Conservation (phyloP, 2,797 vertebrate genomes). For the Crocodylus rhombifer region DNA sequence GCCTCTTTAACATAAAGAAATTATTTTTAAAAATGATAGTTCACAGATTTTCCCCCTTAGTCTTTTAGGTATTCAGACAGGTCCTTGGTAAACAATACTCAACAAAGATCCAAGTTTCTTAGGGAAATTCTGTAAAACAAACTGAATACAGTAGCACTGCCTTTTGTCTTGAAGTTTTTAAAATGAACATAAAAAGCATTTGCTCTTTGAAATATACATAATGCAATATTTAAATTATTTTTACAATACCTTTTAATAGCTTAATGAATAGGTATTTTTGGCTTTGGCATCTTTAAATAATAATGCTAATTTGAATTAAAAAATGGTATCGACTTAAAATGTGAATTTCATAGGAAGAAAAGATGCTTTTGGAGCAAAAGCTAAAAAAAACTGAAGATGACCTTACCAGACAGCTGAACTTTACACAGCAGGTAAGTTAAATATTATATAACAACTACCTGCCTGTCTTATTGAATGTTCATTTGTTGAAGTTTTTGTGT, state of each 20-base stretch:
- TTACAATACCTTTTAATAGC: background rate
- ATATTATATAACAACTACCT: background rate
- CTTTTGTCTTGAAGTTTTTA: background rate
- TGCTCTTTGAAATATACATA: background rate
- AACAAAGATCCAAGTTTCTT: background rate
- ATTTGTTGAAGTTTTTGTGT: background rate
- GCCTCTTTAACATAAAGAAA: background rate
- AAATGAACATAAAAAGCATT: too few species aligned
- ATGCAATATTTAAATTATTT: background rate
- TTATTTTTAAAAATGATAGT: background rate
- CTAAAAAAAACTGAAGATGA: conserved; percentile 90
- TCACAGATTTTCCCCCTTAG: background rate
- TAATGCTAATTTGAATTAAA: background rate
- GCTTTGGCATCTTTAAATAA: background rate
- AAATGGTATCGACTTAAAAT: background rate
- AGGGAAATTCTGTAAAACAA: background rate
- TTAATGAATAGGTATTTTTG: background rate
- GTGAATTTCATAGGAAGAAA: conserved; percentile 86
- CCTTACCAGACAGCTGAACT: conserved; percentile 88
- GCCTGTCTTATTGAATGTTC: background rate
- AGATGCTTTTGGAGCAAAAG: conserved; percentile 84
- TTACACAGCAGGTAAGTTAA: conserved; percentile 88
- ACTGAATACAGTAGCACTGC: background rate
- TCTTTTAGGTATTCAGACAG: background rate
- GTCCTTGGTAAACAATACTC: background rate